phyloP scores from a whole-genome alignment of 1,140 invertebrate species.

The Chironomus tepperi region DNA sequence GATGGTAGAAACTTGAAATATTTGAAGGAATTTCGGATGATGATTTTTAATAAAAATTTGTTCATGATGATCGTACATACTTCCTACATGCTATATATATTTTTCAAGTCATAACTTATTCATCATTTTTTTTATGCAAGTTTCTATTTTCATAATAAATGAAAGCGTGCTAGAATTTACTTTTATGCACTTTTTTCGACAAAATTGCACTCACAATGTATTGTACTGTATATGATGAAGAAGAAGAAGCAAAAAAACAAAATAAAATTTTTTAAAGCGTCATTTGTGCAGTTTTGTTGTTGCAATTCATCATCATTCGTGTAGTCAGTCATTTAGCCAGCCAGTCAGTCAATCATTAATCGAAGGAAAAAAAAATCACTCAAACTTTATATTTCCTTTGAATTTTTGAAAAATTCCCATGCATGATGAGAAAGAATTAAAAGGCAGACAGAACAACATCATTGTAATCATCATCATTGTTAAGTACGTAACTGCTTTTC shows the following conservation, averaged over 20 bases:
- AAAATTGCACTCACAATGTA: background rate
- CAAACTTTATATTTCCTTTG: no score
- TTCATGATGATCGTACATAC: no score
- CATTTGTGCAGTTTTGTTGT: slow-evolving; percentile 1
- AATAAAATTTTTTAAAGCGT: background rate
- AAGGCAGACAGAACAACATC: background rate
- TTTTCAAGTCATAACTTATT: no score
- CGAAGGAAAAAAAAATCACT: background rate
- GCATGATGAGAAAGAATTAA: background rate
- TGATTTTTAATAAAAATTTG: no score
- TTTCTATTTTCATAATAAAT: background rate
- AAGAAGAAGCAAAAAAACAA: background rate
- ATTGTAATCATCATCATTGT: background rate
- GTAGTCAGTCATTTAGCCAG: no score
- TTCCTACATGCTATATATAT: no score
- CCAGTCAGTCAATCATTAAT: background rate
- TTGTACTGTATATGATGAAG: background rate
- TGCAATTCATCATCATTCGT: background rate
- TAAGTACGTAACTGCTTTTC: background rate
- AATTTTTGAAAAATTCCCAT: no score
- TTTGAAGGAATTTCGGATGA: no score
- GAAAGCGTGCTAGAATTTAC: background rate
- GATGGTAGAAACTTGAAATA: no score
- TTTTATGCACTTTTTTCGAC: background rate
- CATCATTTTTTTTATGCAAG: no score